Conservation (phyloP, 2,797 vertebrate species). For the Tauraco hartlaubi region DNA sequence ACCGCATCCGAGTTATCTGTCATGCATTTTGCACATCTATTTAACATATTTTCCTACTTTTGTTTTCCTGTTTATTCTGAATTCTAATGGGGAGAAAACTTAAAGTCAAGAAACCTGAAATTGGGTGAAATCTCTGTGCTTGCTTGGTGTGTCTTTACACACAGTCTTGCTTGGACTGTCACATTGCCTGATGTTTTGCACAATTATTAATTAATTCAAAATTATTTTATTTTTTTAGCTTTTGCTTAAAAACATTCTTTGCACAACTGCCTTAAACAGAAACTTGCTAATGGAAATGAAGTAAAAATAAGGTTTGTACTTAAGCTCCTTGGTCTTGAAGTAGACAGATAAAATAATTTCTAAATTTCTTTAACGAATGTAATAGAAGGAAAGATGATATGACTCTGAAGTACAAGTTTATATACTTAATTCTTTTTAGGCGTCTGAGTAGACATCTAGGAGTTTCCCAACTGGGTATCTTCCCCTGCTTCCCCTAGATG, state of each 20-base stretch:
- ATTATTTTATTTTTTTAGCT: neutral
- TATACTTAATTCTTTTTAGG: neutral
- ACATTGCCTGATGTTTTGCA: neutral
- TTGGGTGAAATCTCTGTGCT: neutral
- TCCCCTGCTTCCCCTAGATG: neutral
- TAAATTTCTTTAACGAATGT: constrained; percentile 26
- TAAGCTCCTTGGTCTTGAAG: constrained; percentile 1
- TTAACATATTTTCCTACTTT: constrained; percentile 18
- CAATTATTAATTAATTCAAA: neutral
- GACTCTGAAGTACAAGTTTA: neutral
- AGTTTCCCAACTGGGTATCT: neutral
- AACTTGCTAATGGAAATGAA: constrained; percentile 7
- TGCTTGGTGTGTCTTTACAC: neutral
- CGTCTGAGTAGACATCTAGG: neutral
- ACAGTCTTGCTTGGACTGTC: neutral
- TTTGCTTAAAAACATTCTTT: constrained; percentile 9
- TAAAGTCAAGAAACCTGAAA: neutral
- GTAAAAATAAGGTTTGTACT: neutral
- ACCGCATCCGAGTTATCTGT: neutral
- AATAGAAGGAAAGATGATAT: neutral
- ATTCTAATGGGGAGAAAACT: neutral
- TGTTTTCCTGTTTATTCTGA: constrained; percentile 1
- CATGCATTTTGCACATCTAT: neutral
- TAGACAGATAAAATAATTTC: constrained; percentile 35
- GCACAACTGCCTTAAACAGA: neutral